Percentiles rank a stretch among this genome's conserved stretches.
Conservation (phyloP, 2,888 invertebrate genomes). For the Drosophila bunnanda region DNA sequence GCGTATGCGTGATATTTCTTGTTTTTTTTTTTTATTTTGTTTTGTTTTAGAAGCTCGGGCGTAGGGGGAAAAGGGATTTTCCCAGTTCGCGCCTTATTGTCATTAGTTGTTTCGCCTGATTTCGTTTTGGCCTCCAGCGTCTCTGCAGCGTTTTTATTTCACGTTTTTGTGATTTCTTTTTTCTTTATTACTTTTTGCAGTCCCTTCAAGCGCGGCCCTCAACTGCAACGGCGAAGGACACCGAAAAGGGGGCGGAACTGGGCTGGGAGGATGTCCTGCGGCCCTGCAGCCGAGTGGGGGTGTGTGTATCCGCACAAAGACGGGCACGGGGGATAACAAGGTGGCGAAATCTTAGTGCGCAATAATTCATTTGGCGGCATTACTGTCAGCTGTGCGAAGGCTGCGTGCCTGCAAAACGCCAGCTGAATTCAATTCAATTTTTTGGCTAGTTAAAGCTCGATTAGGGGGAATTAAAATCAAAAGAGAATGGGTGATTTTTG, state of each 20-base stretch:
- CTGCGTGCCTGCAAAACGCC: constrained; percentile 45
- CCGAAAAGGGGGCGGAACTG: constrained; percentile 1
- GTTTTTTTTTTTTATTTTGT: not conserved
- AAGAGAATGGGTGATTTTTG: not conserved
- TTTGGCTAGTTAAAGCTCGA: constrained; percentile 1
- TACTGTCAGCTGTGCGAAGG: constrained; percentile 47
- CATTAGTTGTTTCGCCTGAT: constrained; percentile 48
- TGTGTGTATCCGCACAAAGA: constrained; percentile 16
- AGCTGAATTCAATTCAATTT: constrained; percentile 52
- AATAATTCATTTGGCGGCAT: constrained; percentile 67
- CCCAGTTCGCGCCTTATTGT: constrained; percentile 68
- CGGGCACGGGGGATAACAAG: not conserved
- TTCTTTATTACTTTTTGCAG: constrained; percentile 10
- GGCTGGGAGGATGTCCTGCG: constrained; percentile 20
- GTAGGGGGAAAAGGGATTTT: constrained; percentile 31
- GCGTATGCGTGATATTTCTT: constrained; percentile 35
- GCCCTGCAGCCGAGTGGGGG: constrained; percentile 15
- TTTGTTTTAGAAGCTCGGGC: not conserved
- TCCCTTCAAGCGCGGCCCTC: constrained; percentile 62
- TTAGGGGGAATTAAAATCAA: not conserved
- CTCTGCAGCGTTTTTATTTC: constrained; percentile 43
- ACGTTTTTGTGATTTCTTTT: no score
- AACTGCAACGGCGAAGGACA: constrained; percentile 53
- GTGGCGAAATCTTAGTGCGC: constrained; percentile 57
- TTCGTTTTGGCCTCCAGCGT: constrained; percentile 64